Percentiles rank a stretch among this genome's conserved stretches.
phyloP scores from a whole-genome alignment of 2,888 invertebrate genomes.

The Horisme vitalbata region DNA sequence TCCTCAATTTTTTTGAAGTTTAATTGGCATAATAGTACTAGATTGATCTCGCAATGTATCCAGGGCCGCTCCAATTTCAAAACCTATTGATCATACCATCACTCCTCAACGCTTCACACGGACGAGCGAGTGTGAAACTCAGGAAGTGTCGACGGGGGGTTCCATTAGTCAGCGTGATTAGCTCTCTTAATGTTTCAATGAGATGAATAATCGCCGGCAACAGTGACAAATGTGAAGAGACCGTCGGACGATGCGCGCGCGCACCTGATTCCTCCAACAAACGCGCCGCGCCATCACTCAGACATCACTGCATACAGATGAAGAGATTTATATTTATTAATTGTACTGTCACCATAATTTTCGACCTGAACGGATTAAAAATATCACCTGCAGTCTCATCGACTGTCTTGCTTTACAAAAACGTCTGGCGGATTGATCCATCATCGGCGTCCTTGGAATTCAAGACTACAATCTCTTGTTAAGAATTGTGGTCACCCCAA shows the following conservation, averaged over 20 bases:
- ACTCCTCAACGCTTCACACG: constrained; percentile 63
- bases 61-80: constrained; percentile 42
- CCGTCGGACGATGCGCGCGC: constrained; percentile 65
- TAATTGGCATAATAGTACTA: neutral
- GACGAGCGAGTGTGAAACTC: constrained; percentile 65
- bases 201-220: constrained; percentile 79
- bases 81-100: constrained; percentile 52
- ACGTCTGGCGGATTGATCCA: constrained; percentile 18
- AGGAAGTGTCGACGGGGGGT: constrained; percentile 80
- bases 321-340: constrained; percentile 80
- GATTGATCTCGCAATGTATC: constrained; percentile 1
- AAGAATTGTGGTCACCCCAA: constrained; percentile 58
- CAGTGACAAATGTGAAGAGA: constrained; percentile 75
- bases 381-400: neutral
- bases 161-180: constrained; percentile 82
- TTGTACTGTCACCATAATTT: constrained; percentile 54
- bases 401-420: neutral
- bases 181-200: constrained; percentile 82
- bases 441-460: constrained; percentile 12
- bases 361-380: constrained; percentile 33
- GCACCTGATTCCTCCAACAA: constrained; percentile 69
- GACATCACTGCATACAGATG: constrained; percentile 66
- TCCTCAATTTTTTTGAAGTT: too few relatives aligned
- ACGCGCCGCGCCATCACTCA: constrained; percentile 74
- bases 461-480: constrained; percentile 25